Base-by-base conservation (phyloP, 2,888 invertebrate species). In the Hirtodrosophila confusa region DNA sequence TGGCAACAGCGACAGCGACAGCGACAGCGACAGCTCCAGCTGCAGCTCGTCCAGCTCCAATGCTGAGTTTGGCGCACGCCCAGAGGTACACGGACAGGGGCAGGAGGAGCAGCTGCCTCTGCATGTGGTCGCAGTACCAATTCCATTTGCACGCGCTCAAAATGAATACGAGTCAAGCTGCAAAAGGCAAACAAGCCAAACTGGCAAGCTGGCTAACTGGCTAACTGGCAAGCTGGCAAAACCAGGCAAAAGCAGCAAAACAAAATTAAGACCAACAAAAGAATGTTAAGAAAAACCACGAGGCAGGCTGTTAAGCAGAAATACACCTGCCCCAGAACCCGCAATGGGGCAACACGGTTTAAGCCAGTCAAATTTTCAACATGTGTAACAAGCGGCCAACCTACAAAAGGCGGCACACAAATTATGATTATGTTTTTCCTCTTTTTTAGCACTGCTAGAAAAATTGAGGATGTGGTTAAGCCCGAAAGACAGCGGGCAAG, bases 391-490 rank as follows among this genome's bases (percentile, higher is more conserved):
- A 49, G 72, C 45, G 39, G 39, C 51, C 56, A 68, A 75, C 54
- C 64, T 49, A 65, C 54, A 64, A 65, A 74, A 69, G 69, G 66
- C 75, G 61, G 75, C 57, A 67, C 55, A 78, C 27, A 74, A 73
- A 70, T 69, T 75, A 77, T 75, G 77, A 77, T 77, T 77, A 76
- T 60, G 23, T 64, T 72, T 50, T 56, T 53, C 29, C 33, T 10
- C 44, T 35, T 12, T 83, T 78, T 69, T 67, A 45, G 76, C 85
- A 67, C 78, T 80, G 75, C 66, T 75, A 76, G 74, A 75, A 78
- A 76, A 83, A 84, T 84, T 84, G 84, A 83, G 83, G 86, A 83
- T 83, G 83, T 86, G 83, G 83, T 80, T 73, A 75, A 61, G 55
- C 61, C 44, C 40, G 45, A 44, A 45, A 48, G 56, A 40, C 49